Conservation (phyloP, 2,888 invertebrate genomes). For the Choristoneura rosaceana region DNA sequence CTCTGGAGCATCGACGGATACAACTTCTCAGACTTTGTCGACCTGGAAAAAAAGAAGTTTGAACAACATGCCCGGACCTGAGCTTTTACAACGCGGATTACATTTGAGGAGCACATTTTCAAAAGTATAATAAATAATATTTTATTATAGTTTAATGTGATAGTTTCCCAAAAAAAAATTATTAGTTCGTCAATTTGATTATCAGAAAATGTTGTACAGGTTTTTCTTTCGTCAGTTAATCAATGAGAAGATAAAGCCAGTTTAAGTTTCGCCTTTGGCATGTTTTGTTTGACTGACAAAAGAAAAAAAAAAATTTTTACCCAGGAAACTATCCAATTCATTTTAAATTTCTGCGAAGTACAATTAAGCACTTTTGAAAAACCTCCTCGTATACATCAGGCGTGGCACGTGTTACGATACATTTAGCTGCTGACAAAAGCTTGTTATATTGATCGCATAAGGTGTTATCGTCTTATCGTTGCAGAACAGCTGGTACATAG, state of each 20-base stretch:
- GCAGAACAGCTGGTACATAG: background rate
- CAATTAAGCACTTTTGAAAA: background rate
- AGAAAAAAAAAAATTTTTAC: no score
- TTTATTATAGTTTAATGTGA: no score
- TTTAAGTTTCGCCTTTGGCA: no score
- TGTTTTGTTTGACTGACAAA: no score
- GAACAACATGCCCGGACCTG: background rate
- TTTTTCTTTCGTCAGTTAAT: no score
- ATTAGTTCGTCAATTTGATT: no score
- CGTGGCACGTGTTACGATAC: constrained; percentile 45
- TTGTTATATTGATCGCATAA: constrained; percentile 44
- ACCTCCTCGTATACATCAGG: constrained; percentile 11
- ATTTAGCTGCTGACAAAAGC: constrained; percentile 65
- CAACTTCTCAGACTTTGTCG: constrained; percentile 97
- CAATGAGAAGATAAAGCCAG: no score
- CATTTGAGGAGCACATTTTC: background rate
- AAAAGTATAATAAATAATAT: background rate
- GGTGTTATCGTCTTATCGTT: constrained; percentile 9
- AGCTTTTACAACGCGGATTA: background rate
- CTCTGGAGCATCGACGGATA: constrained; percentile 96
- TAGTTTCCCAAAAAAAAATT: no score
- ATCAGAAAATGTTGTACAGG: no score
- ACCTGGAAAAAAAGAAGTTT: constrained; percentile 84
- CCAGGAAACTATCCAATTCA: background rate
- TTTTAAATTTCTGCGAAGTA: background rate